Evolutionary conservation across 2,888 invertebrate genomes (phyloP).

Genomic region (Ctena decussata): DNA sequence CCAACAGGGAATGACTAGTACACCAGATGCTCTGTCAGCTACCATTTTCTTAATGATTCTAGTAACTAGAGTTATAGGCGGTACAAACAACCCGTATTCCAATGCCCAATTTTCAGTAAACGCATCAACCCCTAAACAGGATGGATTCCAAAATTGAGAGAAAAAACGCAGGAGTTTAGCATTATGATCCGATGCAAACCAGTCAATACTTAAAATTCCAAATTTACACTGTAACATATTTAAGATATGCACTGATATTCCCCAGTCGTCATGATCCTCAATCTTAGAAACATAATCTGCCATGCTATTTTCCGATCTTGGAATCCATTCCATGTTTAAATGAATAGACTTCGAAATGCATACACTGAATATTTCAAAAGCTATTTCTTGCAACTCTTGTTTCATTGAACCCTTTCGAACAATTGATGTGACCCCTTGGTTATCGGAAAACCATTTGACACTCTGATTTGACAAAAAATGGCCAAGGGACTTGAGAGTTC

Average conservation of each 20-base stretch:
- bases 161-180: slow-evolving; percentile 12
- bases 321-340: slow-evolving; percentile 37
- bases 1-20: slow-evolving; percentile 5
- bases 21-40: background rate
- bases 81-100: too few species aligned
- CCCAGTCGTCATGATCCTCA: slow-evolving; percentile 35
- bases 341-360: slow-evolving; percentile 9
- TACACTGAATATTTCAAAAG: slow-evolving; percentile 7
- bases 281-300: slow-evolving; percentile 45
- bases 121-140: too few species aligned
- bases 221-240: background rate
- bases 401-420: slow-evolving; percentile 42
- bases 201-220: background rate
- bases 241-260: slow-evolving; percentile 12
- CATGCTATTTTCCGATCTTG: slow-evolving; percentile 16
- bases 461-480: background rate
- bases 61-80: too few species aligned
- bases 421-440: slow-evolving; percentile 16
- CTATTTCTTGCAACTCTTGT: slow-evolving; percentile 35
- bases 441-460: slow-evolving; percentile 45
- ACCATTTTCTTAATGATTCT: too few species aligned
- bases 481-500: background rate
- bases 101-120: too few species aligned
- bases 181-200: slow-evolving; percentile 14
- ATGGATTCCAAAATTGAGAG: slow-evolving; percentile 23